A percentile compares a stretch with the other conserved stretches of the same genome.
These are phyloP conservation scores for Remorina albescens DNA, from an alignment of 2,797 vertebrate genomes.

Conservation along the genomic window DNA sequence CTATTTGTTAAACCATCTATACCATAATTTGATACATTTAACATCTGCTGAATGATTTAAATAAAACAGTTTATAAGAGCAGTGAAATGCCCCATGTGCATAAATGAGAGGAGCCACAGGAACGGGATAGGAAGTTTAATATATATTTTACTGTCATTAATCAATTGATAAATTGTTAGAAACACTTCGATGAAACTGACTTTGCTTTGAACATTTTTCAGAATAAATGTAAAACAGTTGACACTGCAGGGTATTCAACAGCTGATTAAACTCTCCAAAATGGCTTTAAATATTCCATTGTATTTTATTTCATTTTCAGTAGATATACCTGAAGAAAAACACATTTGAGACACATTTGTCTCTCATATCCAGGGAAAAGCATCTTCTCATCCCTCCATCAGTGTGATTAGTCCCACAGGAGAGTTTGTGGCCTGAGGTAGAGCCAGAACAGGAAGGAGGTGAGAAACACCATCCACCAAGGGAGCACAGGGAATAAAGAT, in stretches of 20 bases:
- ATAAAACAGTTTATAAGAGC: neutral
- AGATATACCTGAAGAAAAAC: constrained; percentile 52
- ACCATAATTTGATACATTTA: neutral
- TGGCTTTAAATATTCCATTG: constrained; percentile 16
- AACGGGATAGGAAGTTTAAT: neutral
- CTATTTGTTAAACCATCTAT: neutral
- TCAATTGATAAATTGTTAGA: neutral
- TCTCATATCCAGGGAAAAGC: constrained; percentile 53
- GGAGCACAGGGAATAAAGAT: constrained; percentile 31
- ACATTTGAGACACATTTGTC: constrained; percentile 54
- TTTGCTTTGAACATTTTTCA: neutral
- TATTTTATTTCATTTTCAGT: constrained; percentile 41
- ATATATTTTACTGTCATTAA: neutral
- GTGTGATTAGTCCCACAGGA: constrained; percentile 62
- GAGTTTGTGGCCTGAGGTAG: constrained; percentile 49
- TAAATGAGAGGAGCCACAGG: neutral
- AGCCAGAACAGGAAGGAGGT: constrained; percentile 36
- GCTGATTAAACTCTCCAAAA: constrained; percentile 15
- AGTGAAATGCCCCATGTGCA: neutral
- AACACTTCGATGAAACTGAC: neutral
- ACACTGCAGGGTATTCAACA: neutral
- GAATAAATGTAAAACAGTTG: neutral
- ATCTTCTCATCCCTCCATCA: constrained; percentile 33
- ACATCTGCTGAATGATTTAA: neutral
- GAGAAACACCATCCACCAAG: constrained; percentile 46